Evolutionary conservation across 2,888 invertebrate species (phyloP), one percentile per base, ranked within the genome.

Genomic region (Aquatica leii): DNA sequence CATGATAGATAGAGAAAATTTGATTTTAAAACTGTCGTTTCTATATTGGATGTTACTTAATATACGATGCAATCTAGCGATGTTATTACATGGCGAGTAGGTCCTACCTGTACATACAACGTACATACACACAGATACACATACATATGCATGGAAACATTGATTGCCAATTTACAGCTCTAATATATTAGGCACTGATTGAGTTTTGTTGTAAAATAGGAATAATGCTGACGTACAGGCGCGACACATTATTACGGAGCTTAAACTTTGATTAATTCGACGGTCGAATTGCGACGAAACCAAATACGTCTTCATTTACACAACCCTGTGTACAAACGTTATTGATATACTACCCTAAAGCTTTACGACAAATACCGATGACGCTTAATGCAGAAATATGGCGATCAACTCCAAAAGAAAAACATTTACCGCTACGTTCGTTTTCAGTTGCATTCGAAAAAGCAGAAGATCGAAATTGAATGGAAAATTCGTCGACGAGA

Each of bases 161-260:
- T 82, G 82, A 82, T 82, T 82, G 82, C 81, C 82, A 82, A 82
- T 82, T 82, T 82, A 81, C 82, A 82, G 80, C 81, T 81, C 80
- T 82, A 82, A 82, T 82, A 82, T 82, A 82, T 82, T 82, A 82
- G 80, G 78, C 80, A 78, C 79, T 82, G 82, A 82, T 82, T 82
- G 82, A 82, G 82, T 82, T 82, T 82, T 80, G 80, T 79, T 80
- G 81, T 82, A 81, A 82, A 82, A 82, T 80, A 81, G 81, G 80
- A 81, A 81, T 81, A 81, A 81, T 81, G 82, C 81, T 81, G 81
- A 81, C 81, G 81, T 79, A 76, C 79, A 78, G 78, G 77, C 78
- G 76, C 75, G 76, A 76, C 78, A 78, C 80, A 80, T 81, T 81
- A 81, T 81, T 80, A 80, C 80, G 78, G 79, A 79, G 81, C 80